Evolutionary conservation across 92 coral and sea anemone species (phyloP), one percentile per base, ranked within the genome.

Genomic region (Siderastrea radians): DNA sequence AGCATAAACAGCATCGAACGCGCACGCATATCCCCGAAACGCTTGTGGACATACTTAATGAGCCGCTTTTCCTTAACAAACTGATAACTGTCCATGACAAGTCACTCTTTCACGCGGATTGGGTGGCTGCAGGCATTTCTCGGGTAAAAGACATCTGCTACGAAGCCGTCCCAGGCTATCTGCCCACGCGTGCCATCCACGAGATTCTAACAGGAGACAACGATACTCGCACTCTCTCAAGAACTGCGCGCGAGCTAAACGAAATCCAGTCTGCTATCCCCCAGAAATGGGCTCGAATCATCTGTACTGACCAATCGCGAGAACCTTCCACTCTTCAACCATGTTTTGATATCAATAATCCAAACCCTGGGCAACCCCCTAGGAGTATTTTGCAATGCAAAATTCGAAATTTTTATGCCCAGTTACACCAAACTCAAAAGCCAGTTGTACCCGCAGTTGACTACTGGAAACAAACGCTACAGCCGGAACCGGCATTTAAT

Each of bases 121-220:
- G 84, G 84, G 26, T 43, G 6, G 48, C 65, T 2, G 54, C 72
- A 2, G 73, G 73, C 7, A 43, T 79, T 2, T 3, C n/a, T 1
- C 84, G 65, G 13, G 19, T 64, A 26, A 26, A 26, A 26, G 38
- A 26, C 38, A 26, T 26, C 38, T 26, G 38, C 38, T 26, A 26
- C 38, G 7, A 79, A 79, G 84, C 59, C 1, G 12, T 64, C 3
- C 84, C 73, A 3, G 84, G 84, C 14, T 64, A 63, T n/a, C 59
- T 79, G 6, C 84, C 84, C 7, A 61, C 38, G 1, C 7, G 13
- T 1, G 74, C 74, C 7, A 8, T 79, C 4, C 61, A 79, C 52
- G 84, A 76, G 53, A 70, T 70, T 10, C 53, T 70, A 9, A 70
- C 49, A 12, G 0, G 38, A 26, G 75, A 70, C 14, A 46, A 12